Evolutionary conservation across 2,888 invertebrate species (phyloP).

Genomic region (Protodeltote pygarga): DNA sequence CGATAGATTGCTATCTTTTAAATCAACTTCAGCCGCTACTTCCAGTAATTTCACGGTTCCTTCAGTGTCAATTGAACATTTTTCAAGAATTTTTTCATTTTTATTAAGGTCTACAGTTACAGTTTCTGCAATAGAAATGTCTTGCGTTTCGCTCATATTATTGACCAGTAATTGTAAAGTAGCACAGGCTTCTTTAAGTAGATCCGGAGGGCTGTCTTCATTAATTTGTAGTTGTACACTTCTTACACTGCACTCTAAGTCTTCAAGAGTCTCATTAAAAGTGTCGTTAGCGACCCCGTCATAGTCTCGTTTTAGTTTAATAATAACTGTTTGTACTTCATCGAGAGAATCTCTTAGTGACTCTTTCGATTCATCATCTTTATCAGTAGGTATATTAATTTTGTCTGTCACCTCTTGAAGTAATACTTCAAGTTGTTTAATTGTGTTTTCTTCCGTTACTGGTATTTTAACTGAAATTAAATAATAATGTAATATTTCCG

Average conservation of each 20-base stretch:
- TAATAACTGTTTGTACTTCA: slow-evolving; percentile 80
- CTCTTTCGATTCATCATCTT: slow-evolving; percentile 62
- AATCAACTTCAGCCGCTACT: slow-evolving; percentile 69
- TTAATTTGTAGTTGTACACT: slow-evolving; percentile 81
- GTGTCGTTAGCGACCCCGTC: slow-evolving; percentile 70
- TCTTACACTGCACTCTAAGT: slow-evolving; percentile 83
- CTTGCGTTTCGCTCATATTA: slow-evolving; percentile 67
- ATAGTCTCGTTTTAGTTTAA: slow-evolving; percentile 77
- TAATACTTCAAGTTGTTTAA: slow-evolving; percentile 63
- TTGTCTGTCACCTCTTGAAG: slow-evolving; percentile 69
- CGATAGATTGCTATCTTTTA: slow-evolving; percentile 52
- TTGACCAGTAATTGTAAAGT: slow-evolving; percentile 72
- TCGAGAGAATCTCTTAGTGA: slow-evolving; percentile 71
- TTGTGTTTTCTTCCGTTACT: slow-evolving; percentile 55
- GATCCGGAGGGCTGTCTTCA: slow-evolving; percentile 73
- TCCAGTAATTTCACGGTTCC: slow-evolving; percentile 75
- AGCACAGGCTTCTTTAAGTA: slow-evolving; percentile 77
- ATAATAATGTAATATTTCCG: too few relatives aligned
- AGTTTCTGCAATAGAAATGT: slow-evolving; percentile 46
- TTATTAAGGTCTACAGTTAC: slow-evolving; percentile 40
- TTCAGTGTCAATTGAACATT: slow-evolving; percentile 65
- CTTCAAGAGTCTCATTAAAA: slow-evolving; percentile 82
- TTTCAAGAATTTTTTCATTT: slow-evolving; percentile 54
- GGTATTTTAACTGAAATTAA: slow-evolving; percentile 46
- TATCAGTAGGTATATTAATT: slow-evolving; percentile 55